Percentiles rank a stretch among this genome's conserved stretches.
These are phyloP conservation scores for Lepus europaeus DNA, from an alignment of 2,113 vertebrate genomes.

Conservation along the genomic window DNA sequence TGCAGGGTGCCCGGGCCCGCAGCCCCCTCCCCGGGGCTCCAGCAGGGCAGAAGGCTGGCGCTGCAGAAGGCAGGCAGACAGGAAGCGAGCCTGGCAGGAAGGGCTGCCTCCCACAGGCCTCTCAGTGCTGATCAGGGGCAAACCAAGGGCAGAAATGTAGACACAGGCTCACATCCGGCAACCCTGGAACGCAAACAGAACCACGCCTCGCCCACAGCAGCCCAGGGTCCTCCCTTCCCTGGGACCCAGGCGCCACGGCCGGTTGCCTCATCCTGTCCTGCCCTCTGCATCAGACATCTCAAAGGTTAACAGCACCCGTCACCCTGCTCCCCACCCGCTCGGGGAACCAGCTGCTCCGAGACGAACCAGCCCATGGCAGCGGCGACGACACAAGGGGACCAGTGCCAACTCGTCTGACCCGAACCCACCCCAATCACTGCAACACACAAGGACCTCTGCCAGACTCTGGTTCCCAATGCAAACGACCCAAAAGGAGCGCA, in stretches of 20 bases:
- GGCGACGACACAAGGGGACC: not conserved
- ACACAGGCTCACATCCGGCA: not conserved
- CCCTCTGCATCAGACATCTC: conserved; percentile 46
- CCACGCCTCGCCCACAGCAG: not conserved
- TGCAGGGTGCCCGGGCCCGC: fast-evolving
- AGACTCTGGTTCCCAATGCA: not conserved
- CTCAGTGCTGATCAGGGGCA: not conserved
- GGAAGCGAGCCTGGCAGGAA: not conserved
- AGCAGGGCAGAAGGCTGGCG: not conserved
- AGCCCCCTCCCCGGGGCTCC: not conserved
- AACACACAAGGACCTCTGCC: not conserved
- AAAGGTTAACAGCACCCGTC: conserved; percentile 44
- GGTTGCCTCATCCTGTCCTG: conserved; percentile 38
- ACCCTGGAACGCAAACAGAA: conserved; percentile 32
- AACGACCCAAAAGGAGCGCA: not conserved
- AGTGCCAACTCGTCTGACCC: not conserved
- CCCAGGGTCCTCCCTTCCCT: conserved; percentile 63
- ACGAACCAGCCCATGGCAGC: not conserved
- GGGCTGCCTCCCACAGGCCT: fast-evolving
- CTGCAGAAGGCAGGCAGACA: not conserved
- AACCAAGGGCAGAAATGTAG: not conserved
- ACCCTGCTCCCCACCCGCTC: conserved; percentile 43
- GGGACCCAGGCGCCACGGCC: conserved; percentile 6
- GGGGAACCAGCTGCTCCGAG: not conserved
- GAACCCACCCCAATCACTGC: not conserved